Percentiles rank a stretch among this genome's conserved stretches.
Evolutionary conservation across 2,888 invertebrate genomes (phyloP).

Genomic region (Ernsta delagoae): DNA sequence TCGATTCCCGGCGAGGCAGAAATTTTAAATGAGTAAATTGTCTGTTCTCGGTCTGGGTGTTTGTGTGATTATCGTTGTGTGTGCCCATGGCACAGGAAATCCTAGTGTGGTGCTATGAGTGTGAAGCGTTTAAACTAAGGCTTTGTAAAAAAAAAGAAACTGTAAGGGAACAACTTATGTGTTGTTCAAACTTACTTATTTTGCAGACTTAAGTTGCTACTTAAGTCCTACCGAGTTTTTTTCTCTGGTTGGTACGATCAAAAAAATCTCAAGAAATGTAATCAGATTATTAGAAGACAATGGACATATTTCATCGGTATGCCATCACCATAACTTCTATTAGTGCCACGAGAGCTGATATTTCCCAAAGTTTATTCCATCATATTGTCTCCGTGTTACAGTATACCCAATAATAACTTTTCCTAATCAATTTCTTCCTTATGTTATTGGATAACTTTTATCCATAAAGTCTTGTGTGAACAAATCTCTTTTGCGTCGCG

Average conservation of each 20-base stretch:
- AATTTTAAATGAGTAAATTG: too few relatives aligned
- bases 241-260: background rate
- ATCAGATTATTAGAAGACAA: background rate
- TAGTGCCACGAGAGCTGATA: background rate
- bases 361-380: slow-evolving; percentile 2
- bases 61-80: too few relatives aligned
- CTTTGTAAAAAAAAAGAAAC: too few relatives aligned
- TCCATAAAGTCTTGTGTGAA: slow-evolving; percentile 1
- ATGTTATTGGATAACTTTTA: slow-evolving; percentile 6
- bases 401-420: background rate
- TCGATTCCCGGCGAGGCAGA: too few relatives aligned
- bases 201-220: too few relatives aligned
- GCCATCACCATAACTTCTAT: slow-evolving; percentile 3
- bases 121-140: too few relatives aligned
- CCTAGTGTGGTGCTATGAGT: too few relatives aligned
- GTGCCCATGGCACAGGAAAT: too few relatives aligned
- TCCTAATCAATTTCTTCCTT: slow-evolving; percentile 5
- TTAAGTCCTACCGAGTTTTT: too few relatives aligned
- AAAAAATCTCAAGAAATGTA: background rate
- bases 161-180: too few relatives aligned
- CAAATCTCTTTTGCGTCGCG: background rate
- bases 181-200: too few relatives aligned
- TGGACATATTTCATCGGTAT: background rate
- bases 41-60: too few relatives aligned
- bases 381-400: slow-evolving; percentile 1